Evolutionary conservation across 2,797 vertebrate species (phyloP).

Genomic region (Hippopotamyrus pictus): DNA sequence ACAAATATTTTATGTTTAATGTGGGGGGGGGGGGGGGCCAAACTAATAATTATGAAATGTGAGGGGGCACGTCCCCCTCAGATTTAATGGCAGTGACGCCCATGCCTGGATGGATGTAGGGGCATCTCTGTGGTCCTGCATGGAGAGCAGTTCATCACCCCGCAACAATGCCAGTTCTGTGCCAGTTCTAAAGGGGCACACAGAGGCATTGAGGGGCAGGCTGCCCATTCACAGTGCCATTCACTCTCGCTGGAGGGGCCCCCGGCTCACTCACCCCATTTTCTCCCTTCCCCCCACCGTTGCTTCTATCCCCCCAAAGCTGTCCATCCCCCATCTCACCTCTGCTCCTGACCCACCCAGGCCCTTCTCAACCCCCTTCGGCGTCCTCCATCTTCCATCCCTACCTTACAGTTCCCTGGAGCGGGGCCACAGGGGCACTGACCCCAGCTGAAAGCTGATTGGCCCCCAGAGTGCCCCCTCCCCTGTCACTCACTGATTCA

Average conservation of each 20-base stretch:
- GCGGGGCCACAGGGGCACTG: not conserved
- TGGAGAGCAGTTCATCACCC: conserved; percentile 50
- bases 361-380: not conserved
- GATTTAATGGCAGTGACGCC: not conserved
- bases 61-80: too few relatives aligned
- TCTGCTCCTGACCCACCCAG: not conserved
- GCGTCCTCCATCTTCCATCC: not conserved
- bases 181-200: conserved; percentile 52
- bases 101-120: conserved; percentile 33
- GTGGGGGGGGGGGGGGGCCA: too few relatives aligned
- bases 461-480: not conserved
- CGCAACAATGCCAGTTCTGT: conserved; percentile 60
- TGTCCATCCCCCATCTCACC: not conserved
- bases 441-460: not conserved
- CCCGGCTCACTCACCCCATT: conserved; percentile 40
- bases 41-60: too few relatives aligned
- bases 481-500: not conserved
- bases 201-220: conserved; percentile 46
- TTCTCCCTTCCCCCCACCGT: conserved; percentile 30
- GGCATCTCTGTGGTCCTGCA: conserved; percentile 33
- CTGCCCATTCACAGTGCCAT: conserved; percentile 42
- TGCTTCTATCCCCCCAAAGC: conserved; percentile 11
- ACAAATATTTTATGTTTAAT: too few relatives aligned
- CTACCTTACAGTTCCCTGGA: not conserved
- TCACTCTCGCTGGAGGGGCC: conserved; percentile 38